Conservation (phyloP, 2,113 vertebrate genomes). For the Lepus timidus region DNA sequence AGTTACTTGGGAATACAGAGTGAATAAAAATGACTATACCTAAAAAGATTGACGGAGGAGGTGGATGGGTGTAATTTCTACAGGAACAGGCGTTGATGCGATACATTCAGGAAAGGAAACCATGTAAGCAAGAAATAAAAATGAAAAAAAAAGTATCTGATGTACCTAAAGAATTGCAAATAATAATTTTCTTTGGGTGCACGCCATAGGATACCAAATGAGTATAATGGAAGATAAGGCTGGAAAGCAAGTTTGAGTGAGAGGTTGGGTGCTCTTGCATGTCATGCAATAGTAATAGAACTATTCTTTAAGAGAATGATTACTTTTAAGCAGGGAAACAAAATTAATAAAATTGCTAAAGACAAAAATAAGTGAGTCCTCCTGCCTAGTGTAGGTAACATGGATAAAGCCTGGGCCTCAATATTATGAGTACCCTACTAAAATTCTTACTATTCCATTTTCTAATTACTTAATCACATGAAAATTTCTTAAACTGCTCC, state of each 20-base stretch:
- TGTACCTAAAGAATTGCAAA: conserved; percentile 33
- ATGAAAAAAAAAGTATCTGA: background rate
- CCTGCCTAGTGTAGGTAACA: background rate
- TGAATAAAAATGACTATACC: conserved; percentile 59
- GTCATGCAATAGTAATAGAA: background rate
- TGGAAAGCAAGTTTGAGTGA: conserved; percentile 23
- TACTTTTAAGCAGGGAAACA: conserved; percentile 5
- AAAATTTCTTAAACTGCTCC: background rate
- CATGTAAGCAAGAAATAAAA: background rate
- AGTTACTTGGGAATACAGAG: conserved; percentile 9
- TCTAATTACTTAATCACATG: background rate
- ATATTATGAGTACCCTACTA: conserved; percentile 18
- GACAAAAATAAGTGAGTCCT: conserved; percentile 59
- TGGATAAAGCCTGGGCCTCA: conserved; percentile 36
- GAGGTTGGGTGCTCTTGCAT: background rate
- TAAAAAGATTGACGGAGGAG: background rate
- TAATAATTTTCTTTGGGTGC: background rate
- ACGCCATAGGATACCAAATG: background rate
- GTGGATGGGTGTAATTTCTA: background rate
- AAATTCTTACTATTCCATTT: background rate
- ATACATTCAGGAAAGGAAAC: conserved; percentile 13
- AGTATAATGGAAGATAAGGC: conserved; percentile 12
- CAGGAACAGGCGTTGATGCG: background rate
- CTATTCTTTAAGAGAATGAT: background rate
- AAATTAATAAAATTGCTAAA: conserved; percentile 51